These are phyloP conservation scores for Marasmarcha lunaedactyla DNA, from an alignment of 2,888 invertebrate genomes.

Conservation along the genomic window DNA sequence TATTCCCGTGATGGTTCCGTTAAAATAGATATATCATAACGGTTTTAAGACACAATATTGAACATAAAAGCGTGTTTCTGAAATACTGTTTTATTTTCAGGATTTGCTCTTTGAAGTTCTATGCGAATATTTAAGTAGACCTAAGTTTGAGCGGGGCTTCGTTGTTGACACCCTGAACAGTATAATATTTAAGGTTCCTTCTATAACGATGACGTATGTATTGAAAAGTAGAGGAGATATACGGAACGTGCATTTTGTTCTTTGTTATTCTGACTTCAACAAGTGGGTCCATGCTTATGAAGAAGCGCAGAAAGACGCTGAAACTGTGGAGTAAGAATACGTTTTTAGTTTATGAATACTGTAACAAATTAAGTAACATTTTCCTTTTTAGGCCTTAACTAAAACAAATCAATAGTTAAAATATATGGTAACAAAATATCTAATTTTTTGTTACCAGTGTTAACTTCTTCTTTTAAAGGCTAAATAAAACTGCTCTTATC, in stretches of 20 bases:
- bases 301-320: constrained; percentile 35
- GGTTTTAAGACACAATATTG: not conserved
- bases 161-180: constrained; percentile 48
- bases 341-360: too few relatives aligned
- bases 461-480: too few relatives aligned
- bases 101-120: constrained; percentile 45
- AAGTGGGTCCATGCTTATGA: constrained; percentile 48
- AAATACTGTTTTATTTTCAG: constrained; percentile 24
- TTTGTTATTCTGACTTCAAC: constrained; percentile 48
- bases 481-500: too few relatives aligned
- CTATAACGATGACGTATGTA: constrained; percentile 34
- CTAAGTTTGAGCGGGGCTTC: constrained; percentile 42
- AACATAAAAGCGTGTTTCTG: too few relatives aligned
- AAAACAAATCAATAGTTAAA: too few relatives aligned
- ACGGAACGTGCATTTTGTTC: constrained; percentile 40
- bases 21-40: too few relatives aligned
- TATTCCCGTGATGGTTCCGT: too few relatives aligned
- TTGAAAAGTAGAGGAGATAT: constrained; percentile 44
- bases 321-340: constrained; percentile 32
- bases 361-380: too few relatives aligned
- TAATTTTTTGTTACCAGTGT: too few relatives aligned
- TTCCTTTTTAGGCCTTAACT: too few relatives aligned
- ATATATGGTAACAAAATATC: too few relatives aligned
- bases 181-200: constrained; percentile 36
- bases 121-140: constrained; percentile 32